Evolutionary conservation across 2,113 vertebrate genomes (phyloP).

Genomic region (Ctenomys sociabilis): DNA sequence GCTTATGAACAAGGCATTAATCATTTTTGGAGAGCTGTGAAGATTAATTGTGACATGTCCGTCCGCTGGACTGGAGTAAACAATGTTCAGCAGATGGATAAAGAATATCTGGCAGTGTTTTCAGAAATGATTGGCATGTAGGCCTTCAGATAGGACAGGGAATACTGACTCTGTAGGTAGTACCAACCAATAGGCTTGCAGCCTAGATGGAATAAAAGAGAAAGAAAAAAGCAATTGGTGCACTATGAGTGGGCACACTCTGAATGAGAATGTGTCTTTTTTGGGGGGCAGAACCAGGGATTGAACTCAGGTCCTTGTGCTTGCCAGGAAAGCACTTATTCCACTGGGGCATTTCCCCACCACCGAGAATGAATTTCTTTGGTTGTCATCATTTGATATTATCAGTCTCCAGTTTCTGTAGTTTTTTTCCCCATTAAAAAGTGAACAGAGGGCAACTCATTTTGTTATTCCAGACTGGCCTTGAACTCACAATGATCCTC

Average conservation of each 20-base stretch:
- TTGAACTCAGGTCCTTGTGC: too few relatives aligned
- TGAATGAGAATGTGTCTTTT: neutral
- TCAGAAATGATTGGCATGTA: neutral
- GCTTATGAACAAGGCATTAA: neutral
- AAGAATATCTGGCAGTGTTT: neutral
- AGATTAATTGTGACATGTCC: neutral
- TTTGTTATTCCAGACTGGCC: neutral
- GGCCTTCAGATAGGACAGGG: neutral
- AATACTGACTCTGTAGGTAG: neutral
- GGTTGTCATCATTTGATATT: neutral
- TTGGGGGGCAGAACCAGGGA: too few relatives aligned
- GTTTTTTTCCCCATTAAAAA: too few relatives aligned
- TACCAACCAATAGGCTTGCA: neutral
- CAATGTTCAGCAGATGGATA: neutral
- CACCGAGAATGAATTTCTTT: too few relatives aligned
- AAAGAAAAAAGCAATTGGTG: neutral
- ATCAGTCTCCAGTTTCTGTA: neutral
- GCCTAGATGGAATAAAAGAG: neutral
- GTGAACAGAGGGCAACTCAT: too few relatives aligned
- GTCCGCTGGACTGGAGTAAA: neutral
- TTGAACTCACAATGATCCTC: neutral
- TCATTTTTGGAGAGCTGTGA: neutral
- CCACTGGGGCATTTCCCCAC: too few relatives aligned
- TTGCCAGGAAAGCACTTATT: too few relatives aligned
- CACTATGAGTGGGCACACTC: neutral